Evolutionary conservation across 2,113 vertebrate species (phyloP), one percentile per base, ranked within the genome.

Genomic region (Perca fluviatilis): DNA sequence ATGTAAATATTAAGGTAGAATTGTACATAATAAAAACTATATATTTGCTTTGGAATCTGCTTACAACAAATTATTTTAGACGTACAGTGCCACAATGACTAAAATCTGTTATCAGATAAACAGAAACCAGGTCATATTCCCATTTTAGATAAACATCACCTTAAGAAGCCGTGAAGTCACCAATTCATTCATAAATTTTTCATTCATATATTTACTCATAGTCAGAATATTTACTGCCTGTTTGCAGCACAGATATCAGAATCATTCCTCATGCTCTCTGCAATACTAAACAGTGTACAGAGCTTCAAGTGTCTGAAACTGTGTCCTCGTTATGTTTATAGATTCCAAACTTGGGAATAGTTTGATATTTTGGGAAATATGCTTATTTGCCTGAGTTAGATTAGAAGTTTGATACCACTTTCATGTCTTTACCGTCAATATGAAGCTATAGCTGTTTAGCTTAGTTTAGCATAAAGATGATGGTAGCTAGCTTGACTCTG

Each of bases 21-120:
- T 64, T 87, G 71, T 82, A 54, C n/a, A 76, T 80, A 72, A 84
- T 84, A 80, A 90, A 86, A 33, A 64, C 21, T 19, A 56, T 23
- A 11, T 25, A 33, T 70, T 65, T 23, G 19, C 19, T 36, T 33
- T 46, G 5, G 54, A 12, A 19, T 54, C 2, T 53, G 7, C 2
- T 2, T 49, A 49, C 27, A 57, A 51, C 14, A 8, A 54, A 33
- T 66, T 0, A 18, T 43, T 66, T 72, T 36, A 40, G 73, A 73
- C 57, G 13, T 6, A 23, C 0, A 23, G 4, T 49, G 25, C 12
- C 12, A 19, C 21, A 21, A 3, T 72, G 27, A 82, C 15, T 46
- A 12, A 76, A 49, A 68, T 78, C 6, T 63, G 36, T 75, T 58
- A 6, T 50, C 23, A 74, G n/a, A 53, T 13, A 33, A 27, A 54